Evolutionary conservation across 2,113 vertebrate genomes (phyloP), one percentile per base, ranked within the genome.

Genomic region (Chionodraco myersi): DNA sequence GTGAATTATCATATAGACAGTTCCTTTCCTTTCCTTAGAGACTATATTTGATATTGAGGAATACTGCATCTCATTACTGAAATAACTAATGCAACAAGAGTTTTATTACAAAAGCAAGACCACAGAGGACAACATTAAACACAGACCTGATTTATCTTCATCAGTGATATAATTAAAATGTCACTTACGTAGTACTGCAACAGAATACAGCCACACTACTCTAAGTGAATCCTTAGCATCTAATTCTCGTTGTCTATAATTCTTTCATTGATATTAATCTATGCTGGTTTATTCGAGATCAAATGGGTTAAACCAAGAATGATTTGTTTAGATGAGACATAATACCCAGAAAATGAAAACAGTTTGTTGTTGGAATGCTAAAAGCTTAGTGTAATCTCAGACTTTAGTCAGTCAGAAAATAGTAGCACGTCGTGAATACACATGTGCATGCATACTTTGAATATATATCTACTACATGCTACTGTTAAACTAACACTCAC

Each of bases 101-200:
- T 83, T 86, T 82, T 62, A 79, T 84, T 82, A 79, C 70, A 67
- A 83, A 90, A 86, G 45, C 64, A 71, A 70, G 58, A 75, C 82
- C 82, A 79, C 80, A 72, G 82, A 84, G 73, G 79, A 88, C 86
- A 87, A 64, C 59, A 73, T 76, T 71, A 85, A 89, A 86, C 78
- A 84, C 75, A 72, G 69, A 79, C 62, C 79, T 72, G 79, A 84
- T 89, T 91, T 60, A 90, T 87, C 86, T 83, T 89, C 60, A 88
- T 88, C 73, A 84, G 52, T 72, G 67, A 64, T 77, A 60, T 60
- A 78, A 89, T 90, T 90, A 89, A 90, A 87, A 89, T 85, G 76
- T 89, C 81, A 80, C 73, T 87, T 89, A 26, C 2, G 26, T 26
- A 54, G 69, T 13, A 66, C 80, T 10, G 36, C 71, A 64, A 56